Conservation (phyloP, 2,888 invertebrate genomes). For the Macroteleia sp. region DNA sequence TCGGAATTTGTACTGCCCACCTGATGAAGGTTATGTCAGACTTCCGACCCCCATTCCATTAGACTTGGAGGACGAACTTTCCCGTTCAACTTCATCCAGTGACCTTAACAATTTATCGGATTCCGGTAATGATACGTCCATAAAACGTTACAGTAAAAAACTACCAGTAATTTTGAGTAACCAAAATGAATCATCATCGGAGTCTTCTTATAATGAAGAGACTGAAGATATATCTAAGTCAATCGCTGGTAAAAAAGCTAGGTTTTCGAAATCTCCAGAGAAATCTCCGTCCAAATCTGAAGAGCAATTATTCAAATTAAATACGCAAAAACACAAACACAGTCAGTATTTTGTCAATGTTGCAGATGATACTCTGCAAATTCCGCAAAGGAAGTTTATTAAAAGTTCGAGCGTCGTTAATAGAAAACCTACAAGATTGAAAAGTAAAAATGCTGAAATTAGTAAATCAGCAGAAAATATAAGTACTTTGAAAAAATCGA, state of each 20-base stretch:
- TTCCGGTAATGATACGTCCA: slow-evolving; percentile 77
- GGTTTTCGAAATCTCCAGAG: slow-evolving; percentile 66
- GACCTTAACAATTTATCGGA: slow-evolving; percentile 73
- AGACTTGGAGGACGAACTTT: slow-evolving; percentile 69
- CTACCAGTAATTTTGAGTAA: slow-evolving; percentile 60
- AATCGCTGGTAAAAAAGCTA: slow-evolving; percentile 29
- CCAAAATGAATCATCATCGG: slow-evolving; percentile 70
- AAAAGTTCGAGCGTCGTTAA: slow-evolving; percentile 37
- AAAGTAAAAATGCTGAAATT: slow-evolving; percentile 74
- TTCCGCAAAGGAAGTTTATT: slow-evolving; percentile 47
- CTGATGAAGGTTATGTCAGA: slow-evolving; percentile 73
- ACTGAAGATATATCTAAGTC: slow-evolving; percentile 41
- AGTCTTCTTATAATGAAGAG: slow-evolving; percentile 71
- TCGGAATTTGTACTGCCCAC: slow-evolving; percentile 49
- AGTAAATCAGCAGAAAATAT: slow-evolving; percentile 79
- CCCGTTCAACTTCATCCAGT: slow-evolving; percentile 70
- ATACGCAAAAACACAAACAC: too few relatives aligned
- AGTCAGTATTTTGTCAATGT: slow-evolving; percentile 17
- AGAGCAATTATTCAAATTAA: too few relatives aligned
- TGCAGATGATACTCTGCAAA: neutral
- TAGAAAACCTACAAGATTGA: slow-evolving; percentile 74
- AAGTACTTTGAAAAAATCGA: slow-evolving; percentile 66
- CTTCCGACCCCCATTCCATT: slow-evolving; percentile 78
- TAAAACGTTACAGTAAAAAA: slow-evolving; percentile 68
- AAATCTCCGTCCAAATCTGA: slow-evolving; percentile 7